Conservation (phyloP, 2,797 vertebrate genomes). For the Myotis planiceps region DNA sequence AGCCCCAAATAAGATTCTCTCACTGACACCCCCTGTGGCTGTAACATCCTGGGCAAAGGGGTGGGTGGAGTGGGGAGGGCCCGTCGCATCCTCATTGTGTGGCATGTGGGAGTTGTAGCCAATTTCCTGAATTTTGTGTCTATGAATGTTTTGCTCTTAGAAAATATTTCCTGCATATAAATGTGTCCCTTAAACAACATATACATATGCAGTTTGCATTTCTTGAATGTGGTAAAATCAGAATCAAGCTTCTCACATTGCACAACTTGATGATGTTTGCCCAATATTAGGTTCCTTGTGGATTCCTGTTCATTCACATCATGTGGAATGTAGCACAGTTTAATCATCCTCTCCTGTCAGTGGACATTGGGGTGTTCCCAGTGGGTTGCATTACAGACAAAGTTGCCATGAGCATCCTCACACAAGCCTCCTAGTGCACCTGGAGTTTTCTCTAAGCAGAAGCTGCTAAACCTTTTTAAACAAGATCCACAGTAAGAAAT, state of each 20-base stretch:
- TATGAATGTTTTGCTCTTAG: neutral
- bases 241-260: neutral
- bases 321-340: neutral
- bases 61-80: no score
- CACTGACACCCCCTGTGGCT: no score
- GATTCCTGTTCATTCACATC: no score
- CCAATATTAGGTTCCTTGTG: neutral
- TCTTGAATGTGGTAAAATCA: neutral
- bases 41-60: no score
- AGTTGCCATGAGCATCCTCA: neutral
- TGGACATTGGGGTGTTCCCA: neutral
- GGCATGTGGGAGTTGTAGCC: no score
- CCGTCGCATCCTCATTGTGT: no score
- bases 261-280: neutral
- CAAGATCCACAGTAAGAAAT: neutral
- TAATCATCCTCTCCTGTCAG: neutral
- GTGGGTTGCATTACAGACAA: neutral
- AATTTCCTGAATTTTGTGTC: neutral
- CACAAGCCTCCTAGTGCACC: neutral
- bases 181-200: no score
- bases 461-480: neutral
- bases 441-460: neutral
- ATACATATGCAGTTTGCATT: neutral
- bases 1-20: no score
- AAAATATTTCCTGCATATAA: neutral